Conservation (phyloP, 2,888 invertebrate genomes). For the Beris chalybata region DNA sequence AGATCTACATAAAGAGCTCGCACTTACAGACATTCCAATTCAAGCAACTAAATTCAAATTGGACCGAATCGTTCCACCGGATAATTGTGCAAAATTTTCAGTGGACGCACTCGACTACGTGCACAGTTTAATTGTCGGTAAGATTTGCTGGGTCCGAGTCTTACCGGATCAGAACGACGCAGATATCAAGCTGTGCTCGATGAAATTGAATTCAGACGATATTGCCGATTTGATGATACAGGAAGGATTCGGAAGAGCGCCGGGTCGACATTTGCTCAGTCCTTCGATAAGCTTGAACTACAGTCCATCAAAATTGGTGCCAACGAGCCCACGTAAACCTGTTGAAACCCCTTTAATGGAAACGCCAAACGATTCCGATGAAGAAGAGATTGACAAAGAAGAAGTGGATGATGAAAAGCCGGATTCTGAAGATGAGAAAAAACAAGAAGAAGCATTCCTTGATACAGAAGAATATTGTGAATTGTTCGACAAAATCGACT, state of each 20-base stretch:
- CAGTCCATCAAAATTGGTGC: neutral
- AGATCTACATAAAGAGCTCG: constrained; percentile 65
- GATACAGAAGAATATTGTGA: constrained; percentile 44
- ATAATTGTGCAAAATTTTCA: constrained; percentile 56
- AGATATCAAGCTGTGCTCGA: constrained; percentile 44
- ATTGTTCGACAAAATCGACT: constrained; percentile 47
- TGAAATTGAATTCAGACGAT: constrained; percentile 45
- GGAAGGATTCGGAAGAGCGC: constrained; percentile 29
- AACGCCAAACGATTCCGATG: neutral
- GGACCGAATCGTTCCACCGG: constrained; percentile 58
- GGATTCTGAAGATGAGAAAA: neutral
- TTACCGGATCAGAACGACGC: constrained; percentile 39
- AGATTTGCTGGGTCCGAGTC: constrained; percentile 59
- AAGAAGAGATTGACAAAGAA: neutral
- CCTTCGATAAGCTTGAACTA: neutral
- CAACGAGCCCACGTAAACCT: neutral
- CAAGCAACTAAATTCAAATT: constrained; percentile 67
- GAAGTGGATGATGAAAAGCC: neutral
- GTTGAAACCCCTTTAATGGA: neutral
- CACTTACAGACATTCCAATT: constrained; percentile 67
- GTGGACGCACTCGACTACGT: constrained; percentile 63
- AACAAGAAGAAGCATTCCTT: constrained; percentile 41
- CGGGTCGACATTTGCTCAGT: neutral
- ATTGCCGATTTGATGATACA: constrained; percentile 42
- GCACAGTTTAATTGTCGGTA: constrained; percentile 63